Base-by-base conservation (phyloP, 2,888 invertebrate species). In the Tiphia femorata region DNA sequence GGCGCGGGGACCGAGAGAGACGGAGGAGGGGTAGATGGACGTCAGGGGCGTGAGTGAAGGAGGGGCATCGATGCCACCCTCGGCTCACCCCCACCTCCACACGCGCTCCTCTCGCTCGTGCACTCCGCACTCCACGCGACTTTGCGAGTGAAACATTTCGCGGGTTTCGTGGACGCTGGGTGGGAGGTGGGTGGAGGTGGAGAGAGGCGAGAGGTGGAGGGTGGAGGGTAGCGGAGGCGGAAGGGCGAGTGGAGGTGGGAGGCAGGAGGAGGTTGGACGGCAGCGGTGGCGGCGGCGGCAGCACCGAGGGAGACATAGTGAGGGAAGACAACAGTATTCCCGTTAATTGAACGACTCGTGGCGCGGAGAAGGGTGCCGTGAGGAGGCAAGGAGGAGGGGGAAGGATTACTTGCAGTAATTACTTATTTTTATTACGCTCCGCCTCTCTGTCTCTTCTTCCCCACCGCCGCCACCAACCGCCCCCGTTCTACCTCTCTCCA, bases 361-460 rank as follows among this genome's bases (percentile, higher is more conserved):
- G 72, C 54, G 43, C 67, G 62, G 72, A 49, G 56, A 54, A 68
- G 54, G 62, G 56, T 49, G 58, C 42, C 27, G 52, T 33, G 41
- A 53, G 66, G 58, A 62, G 55, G 33, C 50, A 27, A 35, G 49
- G 50, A 60, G 49, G 64, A 59, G 58, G 75, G 58, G 61, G 64
- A 63, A 72, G 75, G 78, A 82, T 81, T 81, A 80, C 80, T 79
- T 67, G 63, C 73, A 78, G 81, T 82, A 82, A 82, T 82, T 82
- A 82, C 79, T 80, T 80, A 82, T 80, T 81, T 82, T 82, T 81
- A 81, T 81, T 80, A 81, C 76, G 79, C 81, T 72, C 78, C 77
- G 77, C 77, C 78, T 73, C 71, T 70, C 62, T 59, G 42, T 35
- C 38, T 43, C 17, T 38, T 37, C 17, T 37, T 16, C 54, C 37